phyloP scores from a whole-genome alignment of 2,113 vertebrate genomes.

The Cardinalis cardinalis region DNA sequence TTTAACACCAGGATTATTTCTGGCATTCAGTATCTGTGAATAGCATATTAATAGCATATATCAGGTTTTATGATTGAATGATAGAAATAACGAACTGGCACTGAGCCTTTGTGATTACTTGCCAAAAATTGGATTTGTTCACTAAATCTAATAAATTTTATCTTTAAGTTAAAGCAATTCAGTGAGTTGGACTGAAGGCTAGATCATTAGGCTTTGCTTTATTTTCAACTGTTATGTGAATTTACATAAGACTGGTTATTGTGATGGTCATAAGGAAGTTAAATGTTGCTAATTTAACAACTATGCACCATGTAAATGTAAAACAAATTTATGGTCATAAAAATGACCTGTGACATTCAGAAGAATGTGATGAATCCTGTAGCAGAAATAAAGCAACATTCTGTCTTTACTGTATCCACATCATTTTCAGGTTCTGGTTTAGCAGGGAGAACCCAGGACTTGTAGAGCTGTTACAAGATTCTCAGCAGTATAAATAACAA shows the following conservation, averaged over 20 bases:
- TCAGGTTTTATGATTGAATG: constrained; percentile 41
- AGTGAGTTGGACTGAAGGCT: background rate
- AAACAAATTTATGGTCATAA: background rate
- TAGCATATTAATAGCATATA: constrained; percentile 41
- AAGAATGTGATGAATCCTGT: background rate
- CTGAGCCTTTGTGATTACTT: background rate
- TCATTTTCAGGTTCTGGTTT: background rate
- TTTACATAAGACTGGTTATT: background rate
- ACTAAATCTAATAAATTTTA: background rate
- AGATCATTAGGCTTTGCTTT: background rate
- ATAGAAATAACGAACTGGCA: constrained; percentile 43
- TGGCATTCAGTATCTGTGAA: constrained; percentile 31
- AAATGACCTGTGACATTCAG: background rate
- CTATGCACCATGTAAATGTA: background rate
- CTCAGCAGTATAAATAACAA: background rate
- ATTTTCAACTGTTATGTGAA: background rate
- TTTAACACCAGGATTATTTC: constrained; percentile 63
- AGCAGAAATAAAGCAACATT: background rate
- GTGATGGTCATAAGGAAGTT: background rate
- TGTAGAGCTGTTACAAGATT: background rate
- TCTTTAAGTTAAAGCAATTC: background rate
- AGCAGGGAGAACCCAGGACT: background rate
- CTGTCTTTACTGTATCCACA: background rate
- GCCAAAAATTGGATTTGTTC: constrained; percentile 12
- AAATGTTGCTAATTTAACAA: background rate